Conservation (phyloP, 2,888 invertebrate species). For the Odontomyia ornata region DNA sequence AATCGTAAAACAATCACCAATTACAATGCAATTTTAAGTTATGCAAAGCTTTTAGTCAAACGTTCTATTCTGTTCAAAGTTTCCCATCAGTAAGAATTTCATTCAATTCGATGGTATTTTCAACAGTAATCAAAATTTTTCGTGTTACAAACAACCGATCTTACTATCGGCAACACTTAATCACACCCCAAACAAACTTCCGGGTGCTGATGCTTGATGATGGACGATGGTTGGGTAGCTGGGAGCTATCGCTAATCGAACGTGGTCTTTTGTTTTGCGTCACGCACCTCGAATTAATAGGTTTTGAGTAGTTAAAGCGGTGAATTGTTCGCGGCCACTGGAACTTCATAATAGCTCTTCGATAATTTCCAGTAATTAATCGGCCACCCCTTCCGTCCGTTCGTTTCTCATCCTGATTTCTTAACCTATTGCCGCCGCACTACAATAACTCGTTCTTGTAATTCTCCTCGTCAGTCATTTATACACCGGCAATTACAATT, state of each 20-base stretch:
- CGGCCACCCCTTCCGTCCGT: conserved; percentile 49
- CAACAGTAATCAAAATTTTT: too few relatives aligned
- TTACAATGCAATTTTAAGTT: too few relatives aligned
- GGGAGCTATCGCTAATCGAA: conserved; percentile 52
- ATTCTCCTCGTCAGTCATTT: conserved; percentile 37
- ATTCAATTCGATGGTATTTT: too few relatives aligned
- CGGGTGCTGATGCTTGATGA: conserved; percentile 1
- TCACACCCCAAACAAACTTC: not conserved
- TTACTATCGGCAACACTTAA: not conserved
- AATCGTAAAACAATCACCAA: too few relatives aligned
- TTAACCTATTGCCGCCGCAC: conserved; percentile 17
- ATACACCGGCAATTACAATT: conserved; percentile 48
- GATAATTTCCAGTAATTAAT: conserved; percentile 55
- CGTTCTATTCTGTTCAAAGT: too few relatives aligned
- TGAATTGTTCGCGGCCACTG: conserved; percentile 44
- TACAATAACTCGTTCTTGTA: conserved; percentile 32
- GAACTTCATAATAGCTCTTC: conserved; percentile 52
- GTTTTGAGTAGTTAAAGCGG: conserved; percentile 48
- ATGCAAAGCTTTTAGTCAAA: too few relatives aligned
- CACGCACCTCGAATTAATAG: conserved; percentile 54
- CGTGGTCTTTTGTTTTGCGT: conserved; percentile 53
- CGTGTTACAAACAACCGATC: too few relatives aligned
- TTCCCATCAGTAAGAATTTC: too few relatives aligned
- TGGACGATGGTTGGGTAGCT: not conserved
- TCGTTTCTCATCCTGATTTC: conserved; percentile 46